Percentiles rank a stretch among this genome's conserved stretches.
Evolutionary conservation across 2,113 vertebrate species (phyloP).

Genomic region (Etia nguti): DNA sequence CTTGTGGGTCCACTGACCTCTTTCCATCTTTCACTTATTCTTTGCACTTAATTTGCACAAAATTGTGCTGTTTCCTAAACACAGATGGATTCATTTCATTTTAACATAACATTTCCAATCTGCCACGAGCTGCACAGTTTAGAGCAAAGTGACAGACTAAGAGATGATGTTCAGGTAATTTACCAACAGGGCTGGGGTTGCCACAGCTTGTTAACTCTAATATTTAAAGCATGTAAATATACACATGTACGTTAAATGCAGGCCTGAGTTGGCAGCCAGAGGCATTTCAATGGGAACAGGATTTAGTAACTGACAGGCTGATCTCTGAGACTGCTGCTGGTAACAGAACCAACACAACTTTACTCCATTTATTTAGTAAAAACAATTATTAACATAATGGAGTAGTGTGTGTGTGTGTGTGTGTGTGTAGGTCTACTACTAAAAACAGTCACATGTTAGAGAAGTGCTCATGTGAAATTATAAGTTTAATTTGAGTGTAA

Average conservation of each 20-base stretch:
- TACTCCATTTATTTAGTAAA: not conserved
- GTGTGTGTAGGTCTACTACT: not conserved
- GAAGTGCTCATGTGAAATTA: not conserved
- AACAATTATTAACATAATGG: not conserved
- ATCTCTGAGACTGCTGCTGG: not conserved
- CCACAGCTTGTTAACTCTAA: not conserved
- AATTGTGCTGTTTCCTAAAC: not conserved
- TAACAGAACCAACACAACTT: not conserved
- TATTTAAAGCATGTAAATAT: not conserved
- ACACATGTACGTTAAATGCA: not conserved
- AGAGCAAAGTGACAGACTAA: not conserved
- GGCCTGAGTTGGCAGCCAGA: not conserved
- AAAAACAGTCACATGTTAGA: not conserved
- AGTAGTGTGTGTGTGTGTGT: fast-evolving
- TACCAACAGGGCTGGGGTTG: not conserved
- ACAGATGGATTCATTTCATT: not conserved
- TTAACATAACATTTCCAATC: not conserved
- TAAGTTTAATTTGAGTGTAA: not conserved
- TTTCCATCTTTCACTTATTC: not conserved
- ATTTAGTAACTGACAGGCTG: not conserved
- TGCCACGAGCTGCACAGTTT: not conserved
- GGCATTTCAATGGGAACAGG: not conserved
- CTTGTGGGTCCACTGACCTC: not conserved
- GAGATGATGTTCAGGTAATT: not conserved
- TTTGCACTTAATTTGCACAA: not conserved